phyloP scores from a whole-genome alignment of 2,113 vertebrate genomes.

The Poeciliopsis turrubarensis region DNA sequence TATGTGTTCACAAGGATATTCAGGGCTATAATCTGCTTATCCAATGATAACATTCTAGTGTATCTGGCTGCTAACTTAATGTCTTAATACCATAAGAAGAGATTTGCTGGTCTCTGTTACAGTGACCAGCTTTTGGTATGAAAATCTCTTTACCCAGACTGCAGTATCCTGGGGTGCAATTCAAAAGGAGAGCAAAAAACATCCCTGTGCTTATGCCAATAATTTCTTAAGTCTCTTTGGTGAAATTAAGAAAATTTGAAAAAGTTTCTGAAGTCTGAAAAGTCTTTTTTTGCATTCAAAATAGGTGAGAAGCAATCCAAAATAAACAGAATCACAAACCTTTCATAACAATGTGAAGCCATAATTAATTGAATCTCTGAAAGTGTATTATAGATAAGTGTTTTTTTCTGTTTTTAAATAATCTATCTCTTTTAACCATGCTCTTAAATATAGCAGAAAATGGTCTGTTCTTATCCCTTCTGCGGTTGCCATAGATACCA shows the following conservation, averaged over 20 bases:
- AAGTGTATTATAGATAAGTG: not conserved
- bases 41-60: slow-evolving; percentile 56
- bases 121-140: slow-evolving; percentile 52
- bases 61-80: slow-evolving; percentile 56
- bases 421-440: slow-evolving; percentile 17
- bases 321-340: not conserved
- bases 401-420: slow-evolving; percentile 15
- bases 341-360: not conserved
- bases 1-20: slow-evolving; percentile 61
- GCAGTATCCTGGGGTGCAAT: slow-evolving; percentile 18
- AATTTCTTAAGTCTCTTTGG: not conserved
- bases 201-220: slow-evolving; percentile 39
- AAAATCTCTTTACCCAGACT: slow-evolving; percentile 52
- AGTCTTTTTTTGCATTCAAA: not conserved
- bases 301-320: not conserved
- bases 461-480: slow-evolving; percentile 25
- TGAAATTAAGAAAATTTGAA: no score
- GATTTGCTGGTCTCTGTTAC: slow-evolving; percentile 66
- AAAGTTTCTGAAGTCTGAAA: not conserved
- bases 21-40: slow-evolving; percentile 65
- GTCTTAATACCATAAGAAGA: slow-evolving; percentile 69
- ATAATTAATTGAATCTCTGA: not conserved
- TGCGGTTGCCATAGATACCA: slow-evolving; percentile 68
- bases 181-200: not conserved
- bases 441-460: slow-evolving; percentile 27